These are phyloP conservation scores for Microctenopoma lineatum DNA, from an alignment of 2,797 vertebrate genomes.

Conservation along the genomic window DNA sequence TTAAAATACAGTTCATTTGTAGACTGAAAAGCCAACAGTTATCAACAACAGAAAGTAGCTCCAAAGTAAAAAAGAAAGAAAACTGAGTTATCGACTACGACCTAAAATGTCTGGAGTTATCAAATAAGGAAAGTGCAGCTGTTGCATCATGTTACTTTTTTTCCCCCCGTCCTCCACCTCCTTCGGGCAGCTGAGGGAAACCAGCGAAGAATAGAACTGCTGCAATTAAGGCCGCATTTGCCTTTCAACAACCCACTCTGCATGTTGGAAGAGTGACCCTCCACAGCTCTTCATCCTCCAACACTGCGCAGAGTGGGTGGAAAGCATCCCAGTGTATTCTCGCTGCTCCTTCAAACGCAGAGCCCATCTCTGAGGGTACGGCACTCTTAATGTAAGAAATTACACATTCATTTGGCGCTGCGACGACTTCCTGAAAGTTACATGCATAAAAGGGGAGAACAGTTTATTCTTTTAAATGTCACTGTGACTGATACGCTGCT, in stretches of 20 bases:
- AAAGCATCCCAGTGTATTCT: slow-evolving; percentile 65
- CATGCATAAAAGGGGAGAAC: slow-evolving; percentile 3
- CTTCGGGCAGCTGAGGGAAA: slow-evolving; percentile 49
- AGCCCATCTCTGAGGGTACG: slow-evolving; percentile 36
- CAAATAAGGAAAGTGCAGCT: slow-evolving; percentile 37
- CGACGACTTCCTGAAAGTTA: slow-evolving; percentile 19
- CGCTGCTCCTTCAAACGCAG: slow-evolving; percentile 44
- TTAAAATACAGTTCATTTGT: background rate
- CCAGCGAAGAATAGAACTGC: slow-evolving; percentile 48
- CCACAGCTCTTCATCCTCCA: slow-evolving; percentile 68
- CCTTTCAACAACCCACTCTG: slow-evolving; percentile 76
- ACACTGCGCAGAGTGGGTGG: slow-evolving; percentile 66
- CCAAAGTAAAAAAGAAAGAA: background rate
- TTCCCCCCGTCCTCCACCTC: slow-evolving; percentile 42
- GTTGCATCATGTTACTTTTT: slow-evolving; percentile 51
- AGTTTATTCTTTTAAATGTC: slow-evolving; percentile 25
- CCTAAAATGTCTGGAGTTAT: slow-evolving; percentile 4
- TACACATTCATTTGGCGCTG: slow-evolving; percentile 18
- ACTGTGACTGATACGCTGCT: slow-evolving; percentile 3
- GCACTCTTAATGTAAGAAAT: slow-evolving; percentile 20
- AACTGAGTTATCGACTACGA: background rate
- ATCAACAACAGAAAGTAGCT: background rate
- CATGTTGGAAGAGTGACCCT: slow-evolving; percentile 67
- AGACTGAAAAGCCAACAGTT: background rate
- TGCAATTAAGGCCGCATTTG: slow-evolving; percentile 69